Evolutionary conservation across 2,113 vertebrate genomes (phyloP), one percentile per base, ranked within the genome.

Genomic region (Formicarius rufipectus): DNA sequence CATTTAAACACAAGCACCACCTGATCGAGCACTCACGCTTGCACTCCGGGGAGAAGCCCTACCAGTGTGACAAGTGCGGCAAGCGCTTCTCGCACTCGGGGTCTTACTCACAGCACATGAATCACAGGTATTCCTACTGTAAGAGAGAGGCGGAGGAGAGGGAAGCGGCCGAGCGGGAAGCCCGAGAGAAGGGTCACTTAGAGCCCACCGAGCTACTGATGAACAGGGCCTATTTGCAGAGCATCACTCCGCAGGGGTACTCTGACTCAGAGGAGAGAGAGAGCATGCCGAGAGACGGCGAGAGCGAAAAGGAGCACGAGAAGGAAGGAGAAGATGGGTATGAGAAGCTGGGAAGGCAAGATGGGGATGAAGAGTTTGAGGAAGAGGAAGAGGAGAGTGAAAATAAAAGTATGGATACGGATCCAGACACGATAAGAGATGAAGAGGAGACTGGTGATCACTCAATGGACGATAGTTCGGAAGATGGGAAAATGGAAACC

Each of bases 101-200:
- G 95, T 99, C 99, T 45, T 99, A 99, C 97, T 99, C 99, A 14
- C 99, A 99, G 98, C 99, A 99, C 98, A 99, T 99, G 99, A 99
- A 99, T 97, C 99, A 99, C 98, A 99, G 99, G 96, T 99, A 99
- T 98, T 99, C 99, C 92, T 99, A 99, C 99, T 99, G 99, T 98
- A 99, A 99, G 98, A 97, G 99, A 92, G 99, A 99, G 98, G 99
- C 99, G 0, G 99, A 99, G 98, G 99, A 99, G 98, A 98, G 99
- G 91, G 99, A 99, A 98, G 99, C 99, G 1, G 99, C 99, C 0
- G 99, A 99, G 98, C 83, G 99, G 95, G 99, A 99, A 98, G 99
- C 99, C 83, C 98, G 99, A 14, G 99, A 99, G 88, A 99, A 99
- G 97, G 99, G 99, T 91, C 99, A 99, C 97, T 97, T 99, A 96